A percentile compares a stretch with the other conserved stretches of the same genome.
These are phyloP conservation scores for Halocynthia aurantium DNA, from an alignment of 23 tunicate genomes.

Conservation along the genomic window DNA sequence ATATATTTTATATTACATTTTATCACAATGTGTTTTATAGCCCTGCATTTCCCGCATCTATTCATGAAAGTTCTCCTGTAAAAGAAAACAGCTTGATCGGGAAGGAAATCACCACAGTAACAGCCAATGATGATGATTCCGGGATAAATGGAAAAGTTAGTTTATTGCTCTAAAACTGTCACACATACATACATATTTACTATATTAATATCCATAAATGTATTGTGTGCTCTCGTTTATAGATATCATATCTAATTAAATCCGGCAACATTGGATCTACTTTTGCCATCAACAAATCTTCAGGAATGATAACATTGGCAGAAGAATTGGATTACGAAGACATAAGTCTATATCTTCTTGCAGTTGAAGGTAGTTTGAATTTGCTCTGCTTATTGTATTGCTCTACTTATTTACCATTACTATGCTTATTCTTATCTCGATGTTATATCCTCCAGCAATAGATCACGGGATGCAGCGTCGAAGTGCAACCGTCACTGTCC, in stretches of 20 bases:
- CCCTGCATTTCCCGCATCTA: slow-evolving; percentile 33
- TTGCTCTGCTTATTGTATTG: not conserved
- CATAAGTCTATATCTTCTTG: slow-evolving; percentile 27
- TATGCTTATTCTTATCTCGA: not conserved
- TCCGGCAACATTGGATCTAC: slow-evolving; percentile 28
- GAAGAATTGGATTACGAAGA: slow-evolving; percentile 50
- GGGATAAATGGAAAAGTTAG: slow-evolving; percentile 64
- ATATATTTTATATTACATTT: not conserved
- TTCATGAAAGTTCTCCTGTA: slow-evolving; percentile 18
- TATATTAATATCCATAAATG: not conserved
- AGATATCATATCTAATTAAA: slow-evolving; percentile 7
- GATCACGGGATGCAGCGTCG: slow-evolving; percentile 39
- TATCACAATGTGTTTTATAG: slow-evolving; percentile 15
- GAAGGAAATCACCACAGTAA: slow-evolving; percentile 8
- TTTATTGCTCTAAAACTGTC: not conserved
- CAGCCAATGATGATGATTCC: slow-evolving; percentile 46
- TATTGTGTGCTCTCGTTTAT: not conserved
- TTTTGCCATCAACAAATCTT: slow-evolving; percentile 23
- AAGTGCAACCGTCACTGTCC: slow-evolving; percentile 22
- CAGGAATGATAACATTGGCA: slow-evolving; percentile 28
- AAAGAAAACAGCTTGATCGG: slow-evolving; percentile 38
- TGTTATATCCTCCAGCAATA: slow-evolving; percentile 29
- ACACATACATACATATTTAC: not conserved
- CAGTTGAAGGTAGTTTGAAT: slow-evolving; percentile 39
- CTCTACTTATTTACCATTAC: not conserved